These are phyloP conservation scores for Anoplius nigerrimus DNA, from an alignment of 2,888 invertebrate genomes.

Conservation along the genomic window DNA sequence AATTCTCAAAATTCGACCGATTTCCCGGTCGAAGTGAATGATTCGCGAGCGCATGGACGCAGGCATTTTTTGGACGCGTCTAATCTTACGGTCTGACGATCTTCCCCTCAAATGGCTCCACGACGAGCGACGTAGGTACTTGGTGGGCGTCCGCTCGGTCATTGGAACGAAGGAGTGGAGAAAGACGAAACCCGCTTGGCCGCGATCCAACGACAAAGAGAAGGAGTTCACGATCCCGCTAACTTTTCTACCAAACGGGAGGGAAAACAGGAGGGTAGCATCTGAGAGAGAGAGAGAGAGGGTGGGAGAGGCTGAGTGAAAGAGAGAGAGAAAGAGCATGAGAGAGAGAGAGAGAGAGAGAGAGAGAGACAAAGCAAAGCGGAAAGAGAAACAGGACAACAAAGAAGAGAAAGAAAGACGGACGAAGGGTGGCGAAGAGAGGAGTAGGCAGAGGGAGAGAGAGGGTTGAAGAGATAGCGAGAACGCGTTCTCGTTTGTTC, in stretches of 20 bases:
- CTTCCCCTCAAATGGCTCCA: constrained; percentile 6
- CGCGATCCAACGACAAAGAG: constrained; percentile 35
- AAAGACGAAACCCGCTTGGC: constrained; percentile 47
- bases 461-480: constrained; percentile 12
- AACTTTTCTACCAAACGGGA: constrained; percentile 35
- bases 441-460: background rate
- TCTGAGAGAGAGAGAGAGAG: constrained; percentile 9
- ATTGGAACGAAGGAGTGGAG: constrained; percentile 25
- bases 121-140: background rate
- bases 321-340: too few relatives aligned
- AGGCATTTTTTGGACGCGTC: too few relatives aligned
- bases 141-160: constrained; percentile 19
- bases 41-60: too few relatives aligned
- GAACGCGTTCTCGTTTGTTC: constrained; percentile 30
- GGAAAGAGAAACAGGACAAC: background rate
- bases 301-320: background rate
- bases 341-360: constrained; percentile 3
- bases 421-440: background rate
- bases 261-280: constrained; percentile 8
- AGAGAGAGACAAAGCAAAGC: background rate
- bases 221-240: constrained; percentile 41
- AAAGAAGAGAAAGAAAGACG: constrained; percentile 20
- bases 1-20: too few relatives aligned
- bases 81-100: too few relatives aligned
- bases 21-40: too few relatives aligned